These are phyloP conservation scores for Eurosta solidaginis DNA, from an alignment of 1,140 invertebrate genomes.

Conservation along the genomic window DNA sequence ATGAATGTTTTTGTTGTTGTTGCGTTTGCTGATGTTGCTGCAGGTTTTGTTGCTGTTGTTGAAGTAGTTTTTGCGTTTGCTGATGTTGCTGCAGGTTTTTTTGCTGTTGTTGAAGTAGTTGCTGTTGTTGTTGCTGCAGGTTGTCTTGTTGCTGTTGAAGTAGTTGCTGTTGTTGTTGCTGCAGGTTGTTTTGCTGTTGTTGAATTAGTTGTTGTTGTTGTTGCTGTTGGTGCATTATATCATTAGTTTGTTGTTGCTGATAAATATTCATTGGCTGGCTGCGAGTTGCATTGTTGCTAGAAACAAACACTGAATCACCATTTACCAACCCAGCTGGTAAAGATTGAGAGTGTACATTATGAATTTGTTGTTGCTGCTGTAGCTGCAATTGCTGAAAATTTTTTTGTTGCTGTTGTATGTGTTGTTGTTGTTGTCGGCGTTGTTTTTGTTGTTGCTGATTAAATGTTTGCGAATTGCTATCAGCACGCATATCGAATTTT, in stretches of 20 bases:
- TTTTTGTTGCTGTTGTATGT: slow-evolving; percentile 39
- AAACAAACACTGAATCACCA: slow-evolving; percentile 39
- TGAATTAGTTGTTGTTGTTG: slow-evolving; percentile 41
- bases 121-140: slow-evolving; percentile 42
- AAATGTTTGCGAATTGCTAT: slow-evolving; percentile 41
- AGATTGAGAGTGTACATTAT: slow-evolving; percentile 41
- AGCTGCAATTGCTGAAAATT: slow-evolving; percentile 39
- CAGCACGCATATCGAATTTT: slow-evolving; percentile 56
- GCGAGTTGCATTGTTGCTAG: not conserved
- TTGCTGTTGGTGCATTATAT: slow-evolving; percentile 42
- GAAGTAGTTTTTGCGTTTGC: not conserved
- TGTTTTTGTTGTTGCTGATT: slow-evolving; percentile 35
- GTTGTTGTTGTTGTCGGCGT: slow-evolving; percentile 39
- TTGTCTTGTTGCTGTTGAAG: slow-evolving; percentile 33
- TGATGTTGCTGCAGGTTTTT: slow-evolving; percentile 39
- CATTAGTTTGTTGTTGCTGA: slow-evolving; percentile 33
- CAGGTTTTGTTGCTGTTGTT: slow-evolving; percentile 8
- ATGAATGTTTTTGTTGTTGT: not conserved
- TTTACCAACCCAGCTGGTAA: slow-evolving; percentile 53
- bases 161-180: slow-evolving; percentile 42
- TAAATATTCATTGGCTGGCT: slow-evolving; percentile 40
- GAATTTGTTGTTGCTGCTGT: not conserved
- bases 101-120: slow-evolving; percentile 36
- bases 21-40: not conserved
- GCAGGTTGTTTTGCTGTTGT: slow-evolving; percentile 32